Evolutionary conservation across 2,113 vertebrate genomes (phyloP).

Genomic region (Pterocles gutturalis): DNA sequence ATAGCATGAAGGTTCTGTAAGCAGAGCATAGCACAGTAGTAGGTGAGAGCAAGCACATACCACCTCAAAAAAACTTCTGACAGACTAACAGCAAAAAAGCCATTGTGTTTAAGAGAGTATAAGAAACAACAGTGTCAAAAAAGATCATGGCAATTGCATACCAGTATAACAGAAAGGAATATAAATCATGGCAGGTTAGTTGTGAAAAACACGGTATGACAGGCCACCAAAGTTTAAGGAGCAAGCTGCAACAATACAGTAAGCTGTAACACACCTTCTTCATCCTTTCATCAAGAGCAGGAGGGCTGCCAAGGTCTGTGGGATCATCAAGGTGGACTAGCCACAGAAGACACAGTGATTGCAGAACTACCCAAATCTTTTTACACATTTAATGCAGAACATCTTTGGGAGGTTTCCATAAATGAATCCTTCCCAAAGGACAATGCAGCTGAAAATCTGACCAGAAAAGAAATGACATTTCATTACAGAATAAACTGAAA

Average conservation of each 20-base stretch:
- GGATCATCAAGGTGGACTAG: neutral
- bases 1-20: neutral
- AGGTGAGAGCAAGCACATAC: neutral
- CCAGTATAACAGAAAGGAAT: neutral
- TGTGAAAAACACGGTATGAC: neutral
- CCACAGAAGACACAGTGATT: neutral
- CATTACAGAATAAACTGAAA: neutral
- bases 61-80: neutral
- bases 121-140: neutral
- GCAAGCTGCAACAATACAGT: neutral
- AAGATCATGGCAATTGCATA: neutral
- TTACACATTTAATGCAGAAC: neutral
- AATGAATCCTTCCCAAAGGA: neutral
- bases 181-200: neutral
- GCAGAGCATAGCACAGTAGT: rapidly evolving
- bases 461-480: neutral
- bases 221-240: neutral
- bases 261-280: neutral
- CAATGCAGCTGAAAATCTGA: neutral
- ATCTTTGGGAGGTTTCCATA: neutral
- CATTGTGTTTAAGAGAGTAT: neutral
- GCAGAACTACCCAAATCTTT: neutral
- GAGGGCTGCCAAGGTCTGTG: neutral
- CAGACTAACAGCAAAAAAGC: neutral
- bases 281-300: neutral